Percentiles rank a stretch among this genome's conserved stretches.
These are phyloP conservation scores for Fulica atra DNA, from an alignment of 2,113 vertebrate species.

Conservation along the genomic window DNA sequence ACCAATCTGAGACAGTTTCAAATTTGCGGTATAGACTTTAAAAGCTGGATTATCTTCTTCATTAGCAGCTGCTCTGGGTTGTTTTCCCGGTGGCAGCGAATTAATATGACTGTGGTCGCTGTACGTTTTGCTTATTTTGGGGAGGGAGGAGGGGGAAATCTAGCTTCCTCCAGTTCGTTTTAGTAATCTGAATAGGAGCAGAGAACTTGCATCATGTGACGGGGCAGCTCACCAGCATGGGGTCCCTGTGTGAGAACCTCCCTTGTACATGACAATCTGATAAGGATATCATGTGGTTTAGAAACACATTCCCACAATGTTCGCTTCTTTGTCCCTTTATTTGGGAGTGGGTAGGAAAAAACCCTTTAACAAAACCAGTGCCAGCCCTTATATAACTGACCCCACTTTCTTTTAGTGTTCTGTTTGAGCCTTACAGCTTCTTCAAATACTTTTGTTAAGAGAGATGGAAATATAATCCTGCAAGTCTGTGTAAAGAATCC, in stretches of 20 bases:
- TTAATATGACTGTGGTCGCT: not conserved
- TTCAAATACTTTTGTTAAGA: slow-evolving; percentile 36
- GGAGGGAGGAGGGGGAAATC: not conserved
- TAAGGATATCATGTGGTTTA: slow-evolving; percentile 70
- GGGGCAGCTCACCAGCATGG: slow-evolving; percentile 54
- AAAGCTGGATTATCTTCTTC: not conserved
- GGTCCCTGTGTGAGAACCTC: slow-evolving; percentile 64
- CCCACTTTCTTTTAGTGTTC: not conserved
- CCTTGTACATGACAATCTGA: slow-evolving; percentile 69
- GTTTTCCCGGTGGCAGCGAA: not conserved
- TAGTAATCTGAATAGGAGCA: slow-evolving; percentile 45
- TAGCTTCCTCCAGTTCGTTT: slow-evolving; percentile 35
- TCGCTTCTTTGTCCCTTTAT: slow-evolving; percentile 60
- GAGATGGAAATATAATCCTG: slow-evolving; percentile 51
- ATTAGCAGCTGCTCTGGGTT: slow-evolving; percentile 18
- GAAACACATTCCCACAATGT: slow-evolving; percentile 61
- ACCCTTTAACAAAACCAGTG: not conserved
- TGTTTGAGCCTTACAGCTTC: slow-evolving; percentile 43
- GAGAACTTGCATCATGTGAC: slow-evolving; percentile 55
- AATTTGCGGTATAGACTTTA: not conserved
- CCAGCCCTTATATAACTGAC: slow-evolving; percentile 16
- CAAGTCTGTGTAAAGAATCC: slow-evolving; percentile 36
- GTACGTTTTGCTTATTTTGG: not conserved
- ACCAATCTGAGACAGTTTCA: not conserved
- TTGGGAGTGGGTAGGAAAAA: slow-evolving; percentile 34